Percentiles rank a stretch among this genome's conserved stretches.
These are phyloP conservation scores for Listrodromus nycthemerus DNA, from an alignment of 2,888 invertebrate species.

Conservation along the genomic window DNA sequence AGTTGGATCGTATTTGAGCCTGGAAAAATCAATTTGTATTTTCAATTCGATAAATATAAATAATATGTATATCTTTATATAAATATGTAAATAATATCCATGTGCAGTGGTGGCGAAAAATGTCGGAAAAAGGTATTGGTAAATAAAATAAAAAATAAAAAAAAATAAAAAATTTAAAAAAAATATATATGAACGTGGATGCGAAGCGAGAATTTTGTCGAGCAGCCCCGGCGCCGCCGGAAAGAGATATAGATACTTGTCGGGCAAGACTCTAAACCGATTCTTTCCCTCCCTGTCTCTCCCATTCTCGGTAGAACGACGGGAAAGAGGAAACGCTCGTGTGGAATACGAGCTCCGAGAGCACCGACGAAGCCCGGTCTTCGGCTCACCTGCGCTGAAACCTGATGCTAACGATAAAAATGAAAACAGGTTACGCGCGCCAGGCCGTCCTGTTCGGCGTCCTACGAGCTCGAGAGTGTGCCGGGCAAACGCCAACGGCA, in stretches of 20 bases:
- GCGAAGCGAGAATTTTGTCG: background rate
- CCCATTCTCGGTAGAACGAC: constrained; percentile 12
- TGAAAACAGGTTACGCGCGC: constrained; percentile 81
- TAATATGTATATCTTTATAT: background rate
- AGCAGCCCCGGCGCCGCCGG: background rate
- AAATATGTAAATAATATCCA: too few species aligned
- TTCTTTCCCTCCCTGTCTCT: too few species aligned
- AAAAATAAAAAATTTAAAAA: background rate
- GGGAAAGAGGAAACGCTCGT: constrained; percentile 64
- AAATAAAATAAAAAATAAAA: background rate
- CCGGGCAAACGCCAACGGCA: constrained; percentile 5
- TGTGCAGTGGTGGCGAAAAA: too few species aligned
- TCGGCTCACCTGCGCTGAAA: constrained; percentile 82
- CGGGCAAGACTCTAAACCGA: background rate
- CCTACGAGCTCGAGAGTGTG: constrained; percentile 23
- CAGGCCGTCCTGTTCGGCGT: constrained; percentile 56
- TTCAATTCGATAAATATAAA: constrained; percentile 14
- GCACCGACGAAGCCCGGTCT: constrained; percentile 70
- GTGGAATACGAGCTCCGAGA: constrained; percentile 60
- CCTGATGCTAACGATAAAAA: constrained; percentile 82
- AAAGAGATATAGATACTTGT: background rate
- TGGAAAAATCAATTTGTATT: constrained; percentile 39
- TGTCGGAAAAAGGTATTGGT: too few species aligned
- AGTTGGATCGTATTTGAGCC: constrained; percentile 55
- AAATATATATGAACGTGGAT: constrained; percentile 2